These are phyloP conservation scores for Pseudochirops corinnae DNA, from an alignment of 2,797 vertebrate species.

Conservation along the genomic window DNA sequence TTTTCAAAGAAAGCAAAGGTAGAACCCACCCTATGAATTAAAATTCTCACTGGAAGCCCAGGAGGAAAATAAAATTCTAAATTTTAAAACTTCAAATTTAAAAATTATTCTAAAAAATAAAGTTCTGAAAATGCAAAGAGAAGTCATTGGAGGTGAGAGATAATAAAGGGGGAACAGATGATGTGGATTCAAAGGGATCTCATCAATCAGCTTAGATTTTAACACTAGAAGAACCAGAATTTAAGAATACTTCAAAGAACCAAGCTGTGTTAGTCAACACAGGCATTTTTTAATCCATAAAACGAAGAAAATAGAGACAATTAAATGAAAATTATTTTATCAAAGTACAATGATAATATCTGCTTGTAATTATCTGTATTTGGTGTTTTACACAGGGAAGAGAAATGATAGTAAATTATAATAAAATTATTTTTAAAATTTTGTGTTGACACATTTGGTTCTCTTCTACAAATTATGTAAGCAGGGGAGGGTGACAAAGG, in stretches of 20 bases:
- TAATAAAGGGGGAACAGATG: neutral
- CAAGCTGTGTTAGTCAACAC: neutral
- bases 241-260: neutral
- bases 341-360: neutral
- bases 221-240: neutral
- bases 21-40: neutral
- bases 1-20: neutral
- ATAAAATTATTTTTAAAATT: too few species aligned
- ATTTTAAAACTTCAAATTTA: too few species aligned
- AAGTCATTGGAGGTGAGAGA: neutral
- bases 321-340: neutral
- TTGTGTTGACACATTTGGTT: too few species aligned
- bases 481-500: too few species aligned
- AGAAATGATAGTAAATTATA: too few species aligned
- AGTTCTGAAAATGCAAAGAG: neutral
- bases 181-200: neutral
- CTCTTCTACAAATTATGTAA: too few species aligned
- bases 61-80: neutral
- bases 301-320: neutral
- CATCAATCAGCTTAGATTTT: neutral
- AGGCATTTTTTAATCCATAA: neutral
- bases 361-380: neutral
- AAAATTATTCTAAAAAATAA: neutral
- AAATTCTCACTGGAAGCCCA: neutral
- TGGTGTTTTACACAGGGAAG: neutral